phyloP scores from a whole-genome alignment of 2,888 invertebrate genomes.

The Yponomeuta sedellus region DNA sequence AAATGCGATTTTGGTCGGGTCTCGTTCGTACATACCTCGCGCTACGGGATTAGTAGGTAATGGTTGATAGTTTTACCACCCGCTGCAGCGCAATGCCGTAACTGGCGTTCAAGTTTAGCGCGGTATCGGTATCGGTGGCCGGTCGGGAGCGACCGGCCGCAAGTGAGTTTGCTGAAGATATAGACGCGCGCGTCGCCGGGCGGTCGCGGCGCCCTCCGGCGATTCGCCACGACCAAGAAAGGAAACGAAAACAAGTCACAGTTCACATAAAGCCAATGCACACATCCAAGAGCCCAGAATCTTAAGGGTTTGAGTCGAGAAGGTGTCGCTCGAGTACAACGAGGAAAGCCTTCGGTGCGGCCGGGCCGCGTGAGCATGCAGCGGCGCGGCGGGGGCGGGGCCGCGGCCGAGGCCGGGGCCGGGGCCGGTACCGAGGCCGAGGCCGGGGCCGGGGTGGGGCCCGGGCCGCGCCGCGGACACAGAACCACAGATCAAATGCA shows the following conservation, averaged over 20 bases:
- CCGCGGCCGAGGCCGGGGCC: slow-evolving; percentile 24
- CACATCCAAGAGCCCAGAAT: slow-evolving; percentile 77
- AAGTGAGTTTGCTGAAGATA: slow-evolving; percentile 48
- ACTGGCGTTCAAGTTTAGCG: slow-evolving; percentile 35
- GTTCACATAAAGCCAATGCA: slow-evolving; percentile 76
- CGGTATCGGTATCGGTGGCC: slow-evolving; percentile 23
- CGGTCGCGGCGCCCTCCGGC: slow-evolving; percentile 43
- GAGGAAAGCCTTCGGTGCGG: slow-evolving; percentile 58
- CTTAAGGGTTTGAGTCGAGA: slow-evolving; percentile 73
- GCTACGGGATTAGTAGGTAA: slow-evolving; percentile 26
- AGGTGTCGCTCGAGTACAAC: slow-evolving; percentile 67
- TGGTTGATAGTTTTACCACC: slow-evolving; percentile 31
- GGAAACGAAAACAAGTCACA: slow-evolving; percentile 77
- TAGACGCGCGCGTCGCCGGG: slow-evolving; percentile 59
- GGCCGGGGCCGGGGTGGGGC: slow-evolving; percentile 25
- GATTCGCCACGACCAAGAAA: slow-evolving; percentile 62
- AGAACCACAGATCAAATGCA: slow-evolving; percentile 77
- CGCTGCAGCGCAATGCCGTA: slow-evolving; percentile 31
- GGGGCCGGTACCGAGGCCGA: slow-evolving; percentile 25
- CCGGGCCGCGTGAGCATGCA: slow-evolving; percentile 54
- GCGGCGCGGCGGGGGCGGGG: slow-evolving; percentile 46
- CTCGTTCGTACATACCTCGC: slow-evolving; percentile 40
- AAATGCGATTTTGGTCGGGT: slow-evolving; percentile 24
- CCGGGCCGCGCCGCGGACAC: slow-evolving; percentile 57
- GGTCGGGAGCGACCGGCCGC: slow-evolving; percentile 4